Evolutionary conservation across 2,113 vertebrate species (phyloP), one percentile per base, ranked within the genome.

Genomic region (Bostrychus sinensis): DNA sequence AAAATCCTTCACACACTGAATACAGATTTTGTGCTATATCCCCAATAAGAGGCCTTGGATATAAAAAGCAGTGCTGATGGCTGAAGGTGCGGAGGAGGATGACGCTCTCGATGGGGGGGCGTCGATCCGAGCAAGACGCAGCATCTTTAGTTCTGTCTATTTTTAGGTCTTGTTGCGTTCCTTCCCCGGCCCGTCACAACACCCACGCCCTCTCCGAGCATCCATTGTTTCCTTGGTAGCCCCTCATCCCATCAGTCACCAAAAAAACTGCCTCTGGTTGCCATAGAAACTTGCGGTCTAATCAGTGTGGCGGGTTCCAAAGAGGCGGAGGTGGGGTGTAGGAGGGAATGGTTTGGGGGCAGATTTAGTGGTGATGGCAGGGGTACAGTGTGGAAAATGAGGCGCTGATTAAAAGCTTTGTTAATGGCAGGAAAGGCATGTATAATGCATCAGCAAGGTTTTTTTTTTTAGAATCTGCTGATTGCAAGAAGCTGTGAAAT

Each of bases 181-280:
- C 45, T 32, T 56, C 23, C n/a, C 1, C 60, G 62, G 58, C 55
- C 62, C 17, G 39, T 69, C 69, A 68, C 72, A 81, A 69, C 81
- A 76, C 56, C 85, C 68, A 76, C 55, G 51, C 63, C 78, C 77
- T 58, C 17, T 1, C 55, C 61, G 45, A 63, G 83, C 62, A 78
- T 55, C 80, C 30, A 83, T 86, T 83, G 85, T 87, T 85, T 82
- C 78, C 80, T 66, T 56, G 43, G 51, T 67, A 77, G 68, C 65
- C 77, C 70, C 58, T 75, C 67, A 87, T 70, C 64, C 71, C 57
- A 62, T 78, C 69, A 80, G 91, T 93, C 90, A 84, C 93, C 87
- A 91, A 83, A 92, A 91, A 91, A 94, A 95, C 92, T 32, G 79
- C 51, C 87, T 72, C 77, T 80, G 81, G 79, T 83, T 90, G 86